These are phyloP conservation scores for Sterrhoptilus dennistouni DNA, from an alignment of 2,113 vertebrate species.

Conservation along the genomic window DNA sequence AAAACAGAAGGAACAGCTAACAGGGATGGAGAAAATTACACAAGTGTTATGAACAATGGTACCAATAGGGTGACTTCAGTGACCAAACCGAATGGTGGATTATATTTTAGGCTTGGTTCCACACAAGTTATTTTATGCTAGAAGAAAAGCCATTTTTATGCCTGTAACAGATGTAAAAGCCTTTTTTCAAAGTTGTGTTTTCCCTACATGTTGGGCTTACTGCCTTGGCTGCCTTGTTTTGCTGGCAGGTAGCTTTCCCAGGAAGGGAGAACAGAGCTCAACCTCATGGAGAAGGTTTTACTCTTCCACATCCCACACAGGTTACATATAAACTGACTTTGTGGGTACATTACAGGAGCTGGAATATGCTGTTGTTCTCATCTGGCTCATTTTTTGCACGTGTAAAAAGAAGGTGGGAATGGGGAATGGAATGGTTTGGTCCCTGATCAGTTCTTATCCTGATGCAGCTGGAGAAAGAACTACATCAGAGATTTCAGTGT, in stretches of 20 bases:
- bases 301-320: not conserved
- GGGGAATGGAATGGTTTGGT: not conserved
- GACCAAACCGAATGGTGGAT: not conserved
- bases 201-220: not conserved
- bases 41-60: not conserved
- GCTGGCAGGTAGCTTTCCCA: not conserved
- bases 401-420: not conserved
- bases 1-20: constrained; percentile 13
- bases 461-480: not conserved
- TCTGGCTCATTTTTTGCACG: not conserved
- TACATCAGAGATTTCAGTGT: not conserved
- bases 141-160: constrained; percentile 42
- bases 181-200: constrained; percentile 43
- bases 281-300: not conserved
- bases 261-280: not conserved
- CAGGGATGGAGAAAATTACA: not conserved
- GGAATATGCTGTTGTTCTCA: not conserved
- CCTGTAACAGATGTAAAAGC: constrained; percentile 3
- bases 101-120: not conserved
- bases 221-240: not conserved
- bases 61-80: not conserved
- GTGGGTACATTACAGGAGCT: not conserved
- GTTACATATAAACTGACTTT: not conserved
- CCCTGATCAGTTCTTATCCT: not conserved
- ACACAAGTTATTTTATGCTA: constrained; percentile 1